Evolutionary conservation across 2,113 vertebrate species (phyloP), one percentile per base, ranked within the genome.

Genomic region (Odocoileus virginianus): DNA sequence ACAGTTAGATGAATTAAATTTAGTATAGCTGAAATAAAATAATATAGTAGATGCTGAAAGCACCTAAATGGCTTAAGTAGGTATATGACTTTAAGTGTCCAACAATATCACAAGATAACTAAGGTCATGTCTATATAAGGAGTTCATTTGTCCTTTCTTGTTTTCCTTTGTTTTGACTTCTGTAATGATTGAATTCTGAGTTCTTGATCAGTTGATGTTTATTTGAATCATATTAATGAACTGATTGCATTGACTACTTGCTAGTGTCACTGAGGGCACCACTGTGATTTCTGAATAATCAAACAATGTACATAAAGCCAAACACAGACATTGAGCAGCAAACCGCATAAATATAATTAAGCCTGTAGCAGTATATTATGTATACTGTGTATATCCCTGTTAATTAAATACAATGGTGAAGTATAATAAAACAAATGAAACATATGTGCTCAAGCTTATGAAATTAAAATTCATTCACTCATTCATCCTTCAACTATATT

Each of bases 341-440:
- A 85, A 87, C 74, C 93, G 57, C 45, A 40, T 21, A 52, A 3
- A 94, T 78, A 60, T 50, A 91, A 84, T 47, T 85, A 87, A 84
- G 43, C 50, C n/a, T 89, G 58, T 57, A 71, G 58, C 89, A 86
- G 6, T 83, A 43, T 61, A 79, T 89, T 84, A 67, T 60, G 23
- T 61, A 25, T 57, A 90, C 40, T 81, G 2, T 50, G 7, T 45
- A 74, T 84, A 45, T 86, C 58, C 45, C 60, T 95, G 28, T 15
- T 95, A 92, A 86, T 76, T 76, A 83, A 92, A 71, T 50, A 82
- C 88, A 94, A 64, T 60, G 71, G 30, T 60, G 76, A 97, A 94
- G 52, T 33, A 64, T 27, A 91, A 85, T 36, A 97, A 50, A 92
- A 91, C 95, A 40, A 91, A 47, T 58, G 11, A 93, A 84, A 89